A percentile compares a stretch with the other conserved stretches of the same genome.
Evolutionary conservation across 2,113 vertebrate genomes (phyloP).

Genomic region (Formicarius rufipectus): DNA sequence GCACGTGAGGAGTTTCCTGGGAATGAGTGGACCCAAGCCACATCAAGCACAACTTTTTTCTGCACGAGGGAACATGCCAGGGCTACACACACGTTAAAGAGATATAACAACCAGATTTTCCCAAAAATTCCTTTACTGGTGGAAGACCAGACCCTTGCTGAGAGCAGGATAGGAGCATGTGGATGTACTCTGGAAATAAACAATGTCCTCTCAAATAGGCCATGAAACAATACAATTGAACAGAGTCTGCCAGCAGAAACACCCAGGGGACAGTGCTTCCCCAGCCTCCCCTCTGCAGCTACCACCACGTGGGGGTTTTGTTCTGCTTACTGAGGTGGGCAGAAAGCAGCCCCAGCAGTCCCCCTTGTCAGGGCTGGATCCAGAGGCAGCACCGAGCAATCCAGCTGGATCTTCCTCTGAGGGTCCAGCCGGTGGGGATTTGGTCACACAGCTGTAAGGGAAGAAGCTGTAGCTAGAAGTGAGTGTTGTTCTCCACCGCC

Average conservation of each 20-base stretch:
- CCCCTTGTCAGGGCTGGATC: background rate
- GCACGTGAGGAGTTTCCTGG: background rate
- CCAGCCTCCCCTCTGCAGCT: background rate
- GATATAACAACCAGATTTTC: background rate
- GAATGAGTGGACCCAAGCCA: background rate
- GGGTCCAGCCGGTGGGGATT: background rate
- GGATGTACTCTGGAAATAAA: background rate
- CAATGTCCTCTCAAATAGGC: background rate
- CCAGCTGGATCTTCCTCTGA: background rate
- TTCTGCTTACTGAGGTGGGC: background rate
- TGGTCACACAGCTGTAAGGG: background rate
- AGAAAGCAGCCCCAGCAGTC: background rate
- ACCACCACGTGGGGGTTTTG: background rate
- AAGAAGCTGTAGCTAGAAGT: constrained; percentile 49
- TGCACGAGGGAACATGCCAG: background rate
- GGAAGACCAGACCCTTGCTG: background rate
- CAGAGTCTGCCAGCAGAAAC: background rate
- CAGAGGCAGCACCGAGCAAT: background rate
- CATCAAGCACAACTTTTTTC: constrained; percentile 31
- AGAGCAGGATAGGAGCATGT: background rate
- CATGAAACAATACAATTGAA: background rate
- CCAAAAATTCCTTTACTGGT: background rate
- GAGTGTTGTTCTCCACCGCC: constrained; percentile 37
- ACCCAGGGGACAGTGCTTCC: background rate
- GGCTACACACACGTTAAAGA: background rate